Evolutionary conservation across 2,113 vertebrate genomes (phyloP), one percentile per base, ranked within the genome.

Genomic region (Ibidorhyncha struthersii): DNA sequence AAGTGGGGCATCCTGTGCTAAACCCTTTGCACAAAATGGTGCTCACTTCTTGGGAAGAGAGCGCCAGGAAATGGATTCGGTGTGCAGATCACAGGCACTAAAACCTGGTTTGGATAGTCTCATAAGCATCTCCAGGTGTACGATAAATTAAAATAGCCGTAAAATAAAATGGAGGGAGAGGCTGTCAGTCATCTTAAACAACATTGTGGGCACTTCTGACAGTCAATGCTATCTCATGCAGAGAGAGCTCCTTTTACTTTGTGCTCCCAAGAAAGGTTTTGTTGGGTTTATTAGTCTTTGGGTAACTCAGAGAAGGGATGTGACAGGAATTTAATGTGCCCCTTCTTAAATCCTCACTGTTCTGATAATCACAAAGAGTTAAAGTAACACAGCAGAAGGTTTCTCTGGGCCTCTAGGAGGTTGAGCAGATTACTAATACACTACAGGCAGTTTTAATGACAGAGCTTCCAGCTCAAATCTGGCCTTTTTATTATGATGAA

Each of bases 391-490:
- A 94, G 80, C 81, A 93, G 96, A 96, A 97, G 94, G 95, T 95
- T 97, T 95, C 87, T 82, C 86, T 95, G 85, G 96, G 88, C 89
- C 96, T 89, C 89, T 96, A 91, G 95, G 86, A 82, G 85, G 86
- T 94, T 96, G 62, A 82, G 94, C 55, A 96, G 81, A 89, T 96
- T 97, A 92, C 94, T 95, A 98, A 87, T 94, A 94, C 82, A 95
- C 95, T 91, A 92, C 92, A 97, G 97, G 96, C 83, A 86, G 70
- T 78, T 95, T 97, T 97, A 95, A 96, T 87, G 91, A 92, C 77
- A 96, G 94, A 96, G 96, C 97, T 96, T 96, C 76, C 91, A 96
- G 91, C 96, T 97, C 96, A 95, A 96, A 94, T 96, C 92, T 94
- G 95, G 95, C 83, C 94, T 96, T 91, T 96, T 97, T 97, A 86